A percentile compares a stretch with the other conserved stretches of the same genome.
Conservation (phyloP, 2,113 vertebrate species). For the Verasper variegatus region DNA sequence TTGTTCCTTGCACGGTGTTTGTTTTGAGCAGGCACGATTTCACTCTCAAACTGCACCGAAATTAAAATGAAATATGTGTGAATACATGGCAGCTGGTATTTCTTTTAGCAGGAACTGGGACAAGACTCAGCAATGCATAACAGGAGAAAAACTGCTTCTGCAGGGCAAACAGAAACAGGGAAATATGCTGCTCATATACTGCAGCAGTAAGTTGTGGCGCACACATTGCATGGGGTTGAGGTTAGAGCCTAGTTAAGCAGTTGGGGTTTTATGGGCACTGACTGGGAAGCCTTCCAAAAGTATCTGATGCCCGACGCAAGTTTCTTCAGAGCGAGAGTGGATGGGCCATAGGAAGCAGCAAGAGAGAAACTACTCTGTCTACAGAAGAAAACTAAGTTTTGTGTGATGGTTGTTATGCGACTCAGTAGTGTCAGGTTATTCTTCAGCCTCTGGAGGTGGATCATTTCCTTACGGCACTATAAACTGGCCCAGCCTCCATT, state of each 20-base stretch:
- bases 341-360: slow-evolving; percentile 16
- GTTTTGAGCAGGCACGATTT: neutral
- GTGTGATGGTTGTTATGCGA: slow-evolving; percentile 52
- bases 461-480: slow-evolving; percentile 67
- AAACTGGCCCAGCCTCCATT: slow-evolving; percentile 57
- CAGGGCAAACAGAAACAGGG: slow-evolving; percentile 38
- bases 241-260: slow-evolving; percentile 63
- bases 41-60: neutral
- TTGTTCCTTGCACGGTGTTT: slow-evolving; percentile 3
- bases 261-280: slow-evolving; percentile 61
- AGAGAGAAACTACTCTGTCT: slow-evolving; percentile 22
- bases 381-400: slow-evolving; percentile 30
- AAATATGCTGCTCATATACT: slow-evolving; percentile 27
- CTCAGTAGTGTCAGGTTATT: slow-evolving; percentile 63
- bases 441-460: slow-evolving; percentile 59
- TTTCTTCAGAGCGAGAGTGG: slow-evolving; percentile 7
- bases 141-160: slow-evolving; percentile 26
- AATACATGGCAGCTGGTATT: neutral
- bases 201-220: slow-evolving; percentile 46
- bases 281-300: slow-evolving; percentile 62
- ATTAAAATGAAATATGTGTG: neutral
- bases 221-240: slow-evolving; percentile 38
- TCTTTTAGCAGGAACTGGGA: neutral
- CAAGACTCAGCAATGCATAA: neutral
- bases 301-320: slow-evolving; percentile 16